A percentile compares a stretch with the other conserved stretches of the same genome.
phyloP scores from a whole-genome alignment of 2,113 vertebrate species.

The Epinephelus lanceolatus region DNA sequence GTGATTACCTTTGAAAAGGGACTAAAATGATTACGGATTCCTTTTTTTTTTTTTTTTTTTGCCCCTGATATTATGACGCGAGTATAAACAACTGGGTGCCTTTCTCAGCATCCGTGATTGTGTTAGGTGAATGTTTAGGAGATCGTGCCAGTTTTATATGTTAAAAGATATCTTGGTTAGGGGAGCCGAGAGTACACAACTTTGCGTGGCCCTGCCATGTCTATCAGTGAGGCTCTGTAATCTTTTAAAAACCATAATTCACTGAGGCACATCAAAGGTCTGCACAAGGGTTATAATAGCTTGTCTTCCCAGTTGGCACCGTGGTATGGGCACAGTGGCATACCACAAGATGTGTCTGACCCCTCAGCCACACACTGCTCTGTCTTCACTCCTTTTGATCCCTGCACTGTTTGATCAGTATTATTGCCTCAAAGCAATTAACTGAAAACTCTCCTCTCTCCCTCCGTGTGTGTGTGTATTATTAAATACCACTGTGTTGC shows the following conservation, averaged over 20 bases:
- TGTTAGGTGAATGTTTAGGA: slow-evolving; percentile 1
- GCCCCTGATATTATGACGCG: background rate
- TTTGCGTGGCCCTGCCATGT: background rate
- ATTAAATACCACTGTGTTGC: slow-evolving; percentile 81
- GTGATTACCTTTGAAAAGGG: background rate
- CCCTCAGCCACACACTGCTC: slow-evolving; percentile 58
- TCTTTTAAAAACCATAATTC: slow-evolving; percentile 47
- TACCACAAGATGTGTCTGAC: slow-evolving; percentile 61
- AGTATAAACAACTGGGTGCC: background rate
- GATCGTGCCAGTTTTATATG: background rate
- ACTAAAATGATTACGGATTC: background rate
- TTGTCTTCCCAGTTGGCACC: slow-evolving; percentile 24
- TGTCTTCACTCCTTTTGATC: slow-evolving; percentile 76
- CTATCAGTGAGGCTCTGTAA: slow-evolving; percentile 37
- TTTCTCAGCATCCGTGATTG: background rate
- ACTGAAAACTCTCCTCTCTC: slow-evolving; percentile 68
- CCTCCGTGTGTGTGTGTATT: slow-evolving; percentile 66
- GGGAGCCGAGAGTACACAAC: slow-evolving; percentile 1
- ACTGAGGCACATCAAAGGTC: slow-evolving; percentile 46
- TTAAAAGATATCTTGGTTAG: background rate
- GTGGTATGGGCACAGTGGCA: slow-evolving; percentile 32
- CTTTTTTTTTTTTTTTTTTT: background rate
- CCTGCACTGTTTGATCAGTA: slow-evolving; percentile 73
- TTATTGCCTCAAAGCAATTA: slow-evolving; percentile 79
- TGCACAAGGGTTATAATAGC: slow-evolving; percentile 25